Percentiles rank a stretch among this genome's conserved stretches.
phyloP scores from a whole-genome alignment of 2,797 vertebrate species.

The Mormyrops attenuatus region DNA sequence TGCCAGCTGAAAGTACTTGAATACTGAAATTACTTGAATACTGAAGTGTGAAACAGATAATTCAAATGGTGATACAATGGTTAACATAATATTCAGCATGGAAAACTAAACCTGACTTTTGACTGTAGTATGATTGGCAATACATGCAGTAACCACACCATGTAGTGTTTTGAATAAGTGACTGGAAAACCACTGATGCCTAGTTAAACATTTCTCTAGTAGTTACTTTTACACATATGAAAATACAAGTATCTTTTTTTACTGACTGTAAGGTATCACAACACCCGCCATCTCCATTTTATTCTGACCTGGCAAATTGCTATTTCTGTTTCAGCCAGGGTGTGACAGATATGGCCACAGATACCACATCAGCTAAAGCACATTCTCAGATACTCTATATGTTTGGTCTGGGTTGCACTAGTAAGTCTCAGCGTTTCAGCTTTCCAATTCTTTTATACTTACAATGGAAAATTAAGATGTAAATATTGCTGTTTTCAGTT shows the following conservation, averaged over 20 bases:
- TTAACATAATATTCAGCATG: neutral
- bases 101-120: neutral
- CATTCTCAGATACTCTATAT: neutral
- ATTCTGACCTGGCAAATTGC: neutral
- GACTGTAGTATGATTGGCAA: neutral
- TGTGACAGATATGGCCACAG: neutral
- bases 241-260: neutral
- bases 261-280: neutral
- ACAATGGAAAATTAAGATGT: neutral
- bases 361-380: neutral
- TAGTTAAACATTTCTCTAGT: neutral
- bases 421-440: neutral
- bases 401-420: neutral
- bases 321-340: neutral
- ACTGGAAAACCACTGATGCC: neutral
- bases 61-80: neutral
- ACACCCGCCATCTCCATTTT: neutral
- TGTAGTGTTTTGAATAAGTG: neutral
- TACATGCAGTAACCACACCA: neutral
- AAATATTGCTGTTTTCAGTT: neutral
- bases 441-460: neutral
- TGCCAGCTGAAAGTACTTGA: neutral
- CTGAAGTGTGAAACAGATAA: neutral
- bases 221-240: neutral
- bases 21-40: neutral